These are phyloP conservation scores for Amphipyra berbera DNA, from an alignment of 2,888 invertebrate species.

Conservation along the genomic window DNA sequence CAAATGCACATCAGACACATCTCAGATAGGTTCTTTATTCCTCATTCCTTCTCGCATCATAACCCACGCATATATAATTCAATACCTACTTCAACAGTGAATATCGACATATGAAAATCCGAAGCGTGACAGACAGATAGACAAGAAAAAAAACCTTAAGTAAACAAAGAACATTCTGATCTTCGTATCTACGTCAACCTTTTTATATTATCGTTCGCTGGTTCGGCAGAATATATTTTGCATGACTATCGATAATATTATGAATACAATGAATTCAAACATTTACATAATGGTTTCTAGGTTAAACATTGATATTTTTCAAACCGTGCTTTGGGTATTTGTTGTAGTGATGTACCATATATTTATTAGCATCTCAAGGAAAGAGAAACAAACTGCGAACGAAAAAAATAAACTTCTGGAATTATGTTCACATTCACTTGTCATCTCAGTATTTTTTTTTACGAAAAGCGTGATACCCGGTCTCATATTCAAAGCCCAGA, in stretches of 20 bases:
- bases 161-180: slow-evolving; percentile 28
- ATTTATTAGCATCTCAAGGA: too few species aligned
- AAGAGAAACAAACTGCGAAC: not conserved
- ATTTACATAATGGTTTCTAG: slow-evolving; percentile 6
- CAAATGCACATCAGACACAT: not conserved
- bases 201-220: slow-evolving; percentile 24
- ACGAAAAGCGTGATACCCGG: not conserved
- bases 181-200: slow-evolving; percentile 14
- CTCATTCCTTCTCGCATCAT: not conserved
- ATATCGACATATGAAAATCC: slow-evolving; percentile 26
- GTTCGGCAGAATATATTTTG: slow-evolving; percentile 18
- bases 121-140: slow-evolving; percentile 9
- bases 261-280: not conserved
- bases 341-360: too few species aligned
- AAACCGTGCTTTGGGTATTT: not conserved
- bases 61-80: slow-evolving; percentile 10
- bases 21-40: slow-evolving; percentile 5
- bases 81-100: slow-evolving; percentile 5
- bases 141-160: slow-evolving; percentile 19
- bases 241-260: slow-evolving; percentile 5
- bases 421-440: slow-evolving; percentile 1
- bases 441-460: slow-evolving; percentile 3
- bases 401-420: not conserved
- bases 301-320: not conserved
- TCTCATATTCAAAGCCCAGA: not conserved